phyloP scores from a whole-genome alignment of 2,888 invertebrate genomes.

The Calameuta pallipes region DNA sequence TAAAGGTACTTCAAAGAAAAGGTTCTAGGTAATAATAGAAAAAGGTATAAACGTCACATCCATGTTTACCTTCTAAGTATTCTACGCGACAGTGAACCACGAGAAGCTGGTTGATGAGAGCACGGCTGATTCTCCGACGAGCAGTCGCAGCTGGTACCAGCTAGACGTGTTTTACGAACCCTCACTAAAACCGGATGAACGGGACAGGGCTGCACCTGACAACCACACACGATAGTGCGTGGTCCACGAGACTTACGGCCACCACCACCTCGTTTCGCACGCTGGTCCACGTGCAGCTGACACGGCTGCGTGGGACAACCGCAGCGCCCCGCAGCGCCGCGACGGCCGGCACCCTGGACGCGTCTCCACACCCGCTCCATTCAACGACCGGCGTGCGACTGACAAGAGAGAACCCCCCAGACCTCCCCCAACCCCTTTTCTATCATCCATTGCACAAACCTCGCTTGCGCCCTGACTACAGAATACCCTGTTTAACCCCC shows the following conservation, averaged over 20 bases:
- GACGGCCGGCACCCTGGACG: conserved; percentile 60
- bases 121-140: conserved; percentile 57
- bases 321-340: conserved; percentile 53
- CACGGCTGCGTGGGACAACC: conserved; percentile 58
- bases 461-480: neutral
- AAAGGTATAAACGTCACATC: neutral
- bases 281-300: conserved; percentile 62
- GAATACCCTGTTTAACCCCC: neutral
- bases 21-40: neutral
- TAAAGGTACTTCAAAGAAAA: neutral
- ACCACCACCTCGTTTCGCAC: conserved; percentile 51
- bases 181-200: conserved; percentile 61
- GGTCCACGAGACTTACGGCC: conserved; percentile 54
- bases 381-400: conserved; percentile 63
- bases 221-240: conserved; percentile 60
- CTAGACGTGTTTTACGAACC: conserved; percentile 54
- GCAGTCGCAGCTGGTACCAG: conserved; percentile 54
- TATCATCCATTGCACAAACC: neutral
- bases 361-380: conserved; percentile 65
- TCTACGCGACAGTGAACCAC: conserved; percentile 32
- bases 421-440: conserved; percentile 26
- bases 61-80: conserved; percentile 53
- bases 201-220: conserved; percentile 62
- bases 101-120: conserved; percentile 38
- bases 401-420: conserved; percentile 26